Percentiles rank a stretch among this genome's conserved stretches.
Evolutionary conservation across 2,797 vertebrate genomes (phyloP).

Genomic region (Hipposideros larvatus): DNA sequence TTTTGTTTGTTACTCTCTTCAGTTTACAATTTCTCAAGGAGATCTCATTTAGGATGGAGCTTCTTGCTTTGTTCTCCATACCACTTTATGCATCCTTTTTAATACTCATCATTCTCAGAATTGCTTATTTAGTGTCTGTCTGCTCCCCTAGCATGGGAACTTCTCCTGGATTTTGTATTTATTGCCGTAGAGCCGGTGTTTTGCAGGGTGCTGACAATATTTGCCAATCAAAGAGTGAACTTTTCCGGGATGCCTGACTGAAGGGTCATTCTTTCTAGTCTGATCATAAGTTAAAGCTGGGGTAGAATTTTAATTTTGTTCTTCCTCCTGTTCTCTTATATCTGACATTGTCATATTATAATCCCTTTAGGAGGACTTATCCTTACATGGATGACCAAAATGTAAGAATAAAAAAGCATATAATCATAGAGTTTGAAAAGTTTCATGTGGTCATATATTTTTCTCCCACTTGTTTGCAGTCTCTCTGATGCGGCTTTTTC

Average conservation of each 20-base stretch:
- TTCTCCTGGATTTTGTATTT: not conserved
- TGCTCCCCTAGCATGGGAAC: not conserved
- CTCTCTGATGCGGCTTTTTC: not conserved
- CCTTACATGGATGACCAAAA: not conserved
- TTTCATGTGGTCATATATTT: not conserved
- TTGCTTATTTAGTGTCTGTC: not conserved
- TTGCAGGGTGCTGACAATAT: not conserved
- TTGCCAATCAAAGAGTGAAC: not conserved
- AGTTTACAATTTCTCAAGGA: not conserved
- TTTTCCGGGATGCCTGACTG: not conserved
- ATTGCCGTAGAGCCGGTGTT: not conserved
- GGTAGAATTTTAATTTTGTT: not conserved
- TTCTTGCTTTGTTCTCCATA: not conserved
- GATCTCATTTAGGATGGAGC: not conserved
- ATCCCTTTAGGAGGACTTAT: not conserved
- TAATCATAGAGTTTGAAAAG: not conserved
- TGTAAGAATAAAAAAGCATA: not conserved
- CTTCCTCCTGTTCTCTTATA: not conserved
- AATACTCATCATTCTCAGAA: not conserved
- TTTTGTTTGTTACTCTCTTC: not conserved
- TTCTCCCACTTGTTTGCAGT: not conserved
- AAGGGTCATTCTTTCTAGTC: not conserved
- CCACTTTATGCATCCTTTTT: not conserved
- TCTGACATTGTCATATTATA: not conserved
- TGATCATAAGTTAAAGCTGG: not conserved